A percentile compares a stretch with the other conserved stretches of the same genome.
phyloP scores from a whole-genome alignment of 2,888 invertebrate species.

The Ceraclea dissimilis region DNA sequence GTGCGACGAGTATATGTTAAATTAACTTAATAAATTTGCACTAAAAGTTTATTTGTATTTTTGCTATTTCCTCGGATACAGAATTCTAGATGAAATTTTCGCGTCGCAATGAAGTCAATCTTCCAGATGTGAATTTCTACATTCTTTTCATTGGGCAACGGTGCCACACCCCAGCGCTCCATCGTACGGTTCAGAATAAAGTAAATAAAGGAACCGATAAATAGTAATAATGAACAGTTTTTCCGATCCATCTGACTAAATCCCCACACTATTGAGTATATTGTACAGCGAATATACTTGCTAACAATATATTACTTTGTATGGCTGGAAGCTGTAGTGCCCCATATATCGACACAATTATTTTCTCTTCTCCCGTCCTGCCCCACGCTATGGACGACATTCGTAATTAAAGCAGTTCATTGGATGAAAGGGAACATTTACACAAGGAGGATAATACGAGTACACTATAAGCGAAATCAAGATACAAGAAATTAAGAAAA shows the following conservation, averaged over 20 bases:
- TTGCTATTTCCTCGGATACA: background rate
- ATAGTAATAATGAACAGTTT: constrained; percentile 5
- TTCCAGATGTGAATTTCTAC: background rate
- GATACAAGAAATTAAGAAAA: background rate
- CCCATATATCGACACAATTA: constrained; percentile 7
- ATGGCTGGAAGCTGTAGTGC: background rate
- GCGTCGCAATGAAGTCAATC: background rate
- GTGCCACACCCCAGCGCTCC: background rate
- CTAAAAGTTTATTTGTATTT: too few relatives aligned
- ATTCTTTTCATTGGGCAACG: background rate
- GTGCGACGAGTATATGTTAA: background rate
- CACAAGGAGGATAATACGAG: background rate
- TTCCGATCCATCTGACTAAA: constrained; percentile 2
- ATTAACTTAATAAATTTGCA: too few relatives aligned
- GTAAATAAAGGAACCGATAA: background rate
- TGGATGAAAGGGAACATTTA: constrained; percentile 3
- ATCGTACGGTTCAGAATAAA: background rate
- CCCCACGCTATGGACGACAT: background rate
- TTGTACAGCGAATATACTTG: too few relatives aligned
- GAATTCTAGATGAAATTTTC: background rate
- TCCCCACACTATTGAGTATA: background rate
- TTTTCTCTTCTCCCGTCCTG: constrained; percentile 1
- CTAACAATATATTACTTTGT: background rate
- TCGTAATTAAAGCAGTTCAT: constrained; percentile 12
- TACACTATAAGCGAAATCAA: background rate